Conservation (phyloP, 2,888 invertebrate species). For the Eudemis profundana region DNA sequence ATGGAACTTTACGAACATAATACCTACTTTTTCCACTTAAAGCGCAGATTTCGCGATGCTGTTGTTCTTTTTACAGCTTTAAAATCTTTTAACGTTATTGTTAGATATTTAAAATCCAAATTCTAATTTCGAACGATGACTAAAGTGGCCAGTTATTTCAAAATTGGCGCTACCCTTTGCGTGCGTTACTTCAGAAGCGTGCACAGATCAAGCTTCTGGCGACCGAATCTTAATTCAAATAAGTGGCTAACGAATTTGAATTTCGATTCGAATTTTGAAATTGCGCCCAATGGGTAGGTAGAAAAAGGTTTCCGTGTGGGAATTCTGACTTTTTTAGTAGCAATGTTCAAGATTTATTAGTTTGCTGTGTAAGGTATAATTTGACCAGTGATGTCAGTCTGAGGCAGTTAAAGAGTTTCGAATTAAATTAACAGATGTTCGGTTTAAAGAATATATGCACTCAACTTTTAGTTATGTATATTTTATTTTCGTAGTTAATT, state of each 20-base stretch:
- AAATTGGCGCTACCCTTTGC: constrained; percentile 51
- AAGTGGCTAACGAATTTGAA: constrained; percentile 43
- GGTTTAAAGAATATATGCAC: background rate
- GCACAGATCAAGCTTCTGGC: constrained; percentile 69
- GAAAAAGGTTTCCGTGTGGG: constrained; percentile 77
- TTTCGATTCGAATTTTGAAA: constrained; percentile 48
- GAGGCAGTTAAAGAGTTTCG: constrained; percentile 7
- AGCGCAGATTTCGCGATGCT: no score
- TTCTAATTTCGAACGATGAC: constrained; percentile 42
- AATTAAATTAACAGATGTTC: constrained; percentile 3
- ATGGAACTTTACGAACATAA: no score
- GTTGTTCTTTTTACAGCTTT: background rate
- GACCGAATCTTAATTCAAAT: constrained; percentile 52
- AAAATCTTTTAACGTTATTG: background rate
- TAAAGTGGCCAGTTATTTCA: constrained; percentile 19
- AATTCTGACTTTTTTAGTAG: constrained; percentile 49
- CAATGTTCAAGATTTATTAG: background rate
- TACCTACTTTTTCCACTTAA: no score
- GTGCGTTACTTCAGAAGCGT: constrained; percentile 60
- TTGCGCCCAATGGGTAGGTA: constrained; percentile 43
- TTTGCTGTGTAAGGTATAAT: constrained; percentile 12
- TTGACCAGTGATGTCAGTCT: constrained; percentile 16
- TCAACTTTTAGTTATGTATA: background rate
- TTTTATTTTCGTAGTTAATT: background rate
- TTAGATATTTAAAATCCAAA: background rate